A percentile compares a stretch with the other conserved stretches of the same genome.
Conservation (phyloP, 2,888 invertebrate genomes). For the Drosophila subsilvestris region DNA sequence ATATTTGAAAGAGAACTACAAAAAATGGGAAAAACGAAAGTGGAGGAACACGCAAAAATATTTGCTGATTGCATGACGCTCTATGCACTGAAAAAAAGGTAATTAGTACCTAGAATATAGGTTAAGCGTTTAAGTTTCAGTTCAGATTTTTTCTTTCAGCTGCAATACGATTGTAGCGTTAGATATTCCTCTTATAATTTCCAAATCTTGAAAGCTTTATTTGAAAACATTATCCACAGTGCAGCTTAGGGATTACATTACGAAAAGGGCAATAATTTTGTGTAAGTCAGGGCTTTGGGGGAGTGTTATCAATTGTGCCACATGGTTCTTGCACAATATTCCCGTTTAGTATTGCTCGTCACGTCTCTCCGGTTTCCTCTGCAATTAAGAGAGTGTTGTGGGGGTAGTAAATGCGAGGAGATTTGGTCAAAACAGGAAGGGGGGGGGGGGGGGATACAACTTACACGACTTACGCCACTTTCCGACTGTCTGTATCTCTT, state of each 20-base stretch:
- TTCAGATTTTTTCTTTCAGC: no score
- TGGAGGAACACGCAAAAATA: slow-evolving; percentile 6
- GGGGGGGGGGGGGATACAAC: neutral
- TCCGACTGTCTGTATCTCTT: slow-evolving; percentile 24
- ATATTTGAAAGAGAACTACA: slow-evolving; percentile 16
- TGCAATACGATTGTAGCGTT: no score
- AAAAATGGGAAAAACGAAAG: slow-evolving; percentile 13
- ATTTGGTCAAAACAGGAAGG: slow-evolving; percentile 1
- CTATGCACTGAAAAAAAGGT: neutral
- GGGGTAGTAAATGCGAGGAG: slow-evolving; percentile 16
- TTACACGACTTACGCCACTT: slow-evolving; percentile 1
- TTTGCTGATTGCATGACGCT: slow-evolving; percentile 8
- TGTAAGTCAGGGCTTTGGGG: slow-evolving; percentile 2
- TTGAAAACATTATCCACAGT: neutral
- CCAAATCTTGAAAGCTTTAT: neutral
- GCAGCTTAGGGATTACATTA: slow-evolving; percentile 16
- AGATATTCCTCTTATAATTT: no score
- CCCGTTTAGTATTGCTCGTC: slow-evolving; percentile 45
- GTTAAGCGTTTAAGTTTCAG: no score
- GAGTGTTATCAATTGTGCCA: slow-evolving; percentile 26
- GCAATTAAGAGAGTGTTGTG: slow-evolving; percentile 57
- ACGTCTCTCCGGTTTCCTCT: slow-evolving; percentile 61
- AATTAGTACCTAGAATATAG: neutral
- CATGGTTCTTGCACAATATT: slow-evolving; percentile 34
- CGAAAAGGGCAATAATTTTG: slow-evolving; percentile 1